Evolutionary conservation across 2,888 invertebrate species (phyloP).

Genomic region (Cryptocephalus moraei): DNA sequence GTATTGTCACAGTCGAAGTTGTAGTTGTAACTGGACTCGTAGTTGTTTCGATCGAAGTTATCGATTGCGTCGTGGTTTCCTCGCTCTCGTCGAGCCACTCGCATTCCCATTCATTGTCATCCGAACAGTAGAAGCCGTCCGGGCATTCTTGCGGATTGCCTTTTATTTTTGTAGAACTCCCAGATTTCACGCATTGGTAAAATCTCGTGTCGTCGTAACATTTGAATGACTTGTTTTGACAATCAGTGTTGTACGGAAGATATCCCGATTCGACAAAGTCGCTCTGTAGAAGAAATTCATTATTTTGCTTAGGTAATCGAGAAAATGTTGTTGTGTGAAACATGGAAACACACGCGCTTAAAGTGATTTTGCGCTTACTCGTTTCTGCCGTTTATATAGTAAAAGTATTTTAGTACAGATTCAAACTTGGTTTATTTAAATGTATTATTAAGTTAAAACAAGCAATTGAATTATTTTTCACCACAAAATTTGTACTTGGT

Average conservation of each 20-base stretch:
- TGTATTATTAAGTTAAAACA: too few species aligned
- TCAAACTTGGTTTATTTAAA: too few species aligned
- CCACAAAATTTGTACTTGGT: too few species aligned
- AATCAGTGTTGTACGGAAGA: neutral
- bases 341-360: too few species aligned
- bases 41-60: neutral
- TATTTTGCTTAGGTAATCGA: too few species aligned
- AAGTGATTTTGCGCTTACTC: too few species aligned
- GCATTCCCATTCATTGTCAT: slow-evolving; percentile 11
- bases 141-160: slow-evolving; percentile 12
- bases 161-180: slow-evolving; percentile 1
- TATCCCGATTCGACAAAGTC: too few species aligned
- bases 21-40: neutral
- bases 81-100: slow-evolving; percentile 4
- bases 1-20: neutral
- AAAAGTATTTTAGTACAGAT: too few species aligned
- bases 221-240: slow-evolving; percentile 4
- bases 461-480: too few species aligned
- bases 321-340: too few species aligned
- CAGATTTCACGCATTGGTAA: slow-evolving; percentile 7
- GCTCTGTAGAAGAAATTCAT: too few species aligned
- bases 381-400: too few species aligned
- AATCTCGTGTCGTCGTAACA: slow-evolving; percentile 7
- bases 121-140: slow-evolving; percentile 8
- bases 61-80: neutral